phyloP scores from a whole-genome alignment of 2,113 vertebrate genomes.

The Elaphurus davidianus region DNA sequence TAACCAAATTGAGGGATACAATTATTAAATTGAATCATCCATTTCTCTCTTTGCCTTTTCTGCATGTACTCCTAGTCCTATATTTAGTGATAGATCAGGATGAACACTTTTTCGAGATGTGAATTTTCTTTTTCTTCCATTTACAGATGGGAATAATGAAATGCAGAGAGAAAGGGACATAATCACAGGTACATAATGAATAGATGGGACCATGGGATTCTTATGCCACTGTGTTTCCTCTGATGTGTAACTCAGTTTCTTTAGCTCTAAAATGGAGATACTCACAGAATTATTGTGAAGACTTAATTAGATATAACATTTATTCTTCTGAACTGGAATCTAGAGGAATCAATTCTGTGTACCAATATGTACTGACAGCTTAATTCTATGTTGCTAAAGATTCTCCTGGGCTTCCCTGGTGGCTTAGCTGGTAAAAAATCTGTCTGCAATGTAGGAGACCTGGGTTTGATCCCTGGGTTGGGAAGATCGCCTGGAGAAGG shows the following conservation, averaged over 20 bases:
- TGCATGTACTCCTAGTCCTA: accelerated
- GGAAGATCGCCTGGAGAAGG: background rate
- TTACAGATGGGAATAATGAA: background rate
- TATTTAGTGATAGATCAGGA: background rate
- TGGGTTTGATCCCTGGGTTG: background rate
- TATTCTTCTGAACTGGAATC: background rate
- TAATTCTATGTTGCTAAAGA: background rate
- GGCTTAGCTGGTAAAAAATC: background rate
- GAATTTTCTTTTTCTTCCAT: background rate
- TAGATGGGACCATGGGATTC: background rate
- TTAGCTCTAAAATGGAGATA: background rate
- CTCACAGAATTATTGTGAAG: background rate
- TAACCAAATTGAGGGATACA: background rate
- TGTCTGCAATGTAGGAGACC: background rate
- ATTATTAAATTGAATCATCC: background rate
- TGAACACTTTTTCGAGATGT: background rate
- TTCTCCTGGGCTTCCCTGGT: background rate
- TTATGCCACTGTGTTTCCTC: background rate
- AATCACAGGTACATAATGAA: background rate
- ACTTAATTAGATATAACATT: background rate
- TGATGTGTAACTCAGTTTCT: background rate
- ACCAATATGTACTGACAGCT: background rate
- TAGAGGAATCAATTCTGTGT: background rate
- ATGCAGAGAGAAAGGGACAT: background rate
- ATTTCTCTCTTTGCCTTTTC: background rate